Evolutionary conservation across 2,113 vertebrate species (phyloP).

Genomic region (Tichodroma muraria): DNA sequence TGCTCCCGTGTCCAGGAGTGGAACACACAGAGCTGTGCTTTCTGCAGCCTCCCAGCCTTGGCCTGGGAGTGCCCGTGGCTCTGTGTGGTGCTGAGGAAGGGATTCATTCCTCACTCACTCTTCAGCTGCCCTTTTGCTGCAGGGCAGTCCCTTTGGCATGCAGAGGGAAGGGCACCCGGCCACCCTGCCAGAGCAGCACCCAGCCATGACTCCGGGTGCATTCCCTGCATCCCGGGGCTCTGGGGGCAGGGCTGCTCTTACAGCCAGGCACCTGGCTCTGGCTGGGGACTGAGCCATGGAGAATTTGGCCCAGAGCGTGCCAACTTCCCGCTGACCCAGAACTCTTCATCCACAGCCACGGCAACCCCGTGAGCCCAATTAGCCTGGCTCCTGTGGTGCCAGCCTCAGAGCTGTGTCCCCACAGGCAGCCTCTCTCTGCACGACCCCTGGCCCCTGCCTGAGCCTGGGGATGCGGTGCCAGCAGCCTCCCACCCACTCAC

Average conservation of each 20-base stretch:
- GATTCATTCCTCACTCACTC: background rate
- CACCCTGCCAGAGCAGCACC: background rate
- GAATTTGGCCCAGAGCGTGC: background rate
- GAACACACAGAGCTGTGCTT: background rate
- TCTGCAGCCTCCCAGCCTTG: background rate
- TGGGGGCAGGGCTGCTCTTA: background rate
- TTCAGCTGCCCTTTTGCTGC: background rate
- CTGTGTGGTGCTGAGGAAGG: background rate
- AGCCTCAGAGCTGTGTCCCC: background rate
- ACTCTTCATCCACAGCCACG: background rate
- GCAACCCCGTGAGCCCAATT: background rate
- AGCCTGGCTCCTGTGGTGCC: background rate
- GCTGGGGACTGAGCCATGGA: background rate
- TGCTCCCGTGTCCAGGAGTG: background rate
- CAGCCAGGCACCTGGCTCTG: background rate
- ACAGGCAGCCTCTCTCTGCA: background rate
- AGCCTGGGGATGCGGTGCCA: background rate
- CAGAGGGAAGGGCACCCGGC: background rate
- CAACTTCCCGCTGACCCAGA: background rate
- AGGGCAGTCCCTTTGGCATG: background rate
- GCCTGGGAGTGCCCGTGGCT: background rate
- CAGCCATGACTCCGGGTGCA: fast-evolving
- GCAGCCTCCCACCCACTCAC: background rate
- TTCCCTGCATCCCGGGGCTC: background rate
- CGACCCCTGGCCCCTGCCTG: background rate